These are phyloP conservation scores for Coregonus ussuriensis DNA, from an alignment of 2,797 vertebrate species.

Conservation along the genomic window DNA sequence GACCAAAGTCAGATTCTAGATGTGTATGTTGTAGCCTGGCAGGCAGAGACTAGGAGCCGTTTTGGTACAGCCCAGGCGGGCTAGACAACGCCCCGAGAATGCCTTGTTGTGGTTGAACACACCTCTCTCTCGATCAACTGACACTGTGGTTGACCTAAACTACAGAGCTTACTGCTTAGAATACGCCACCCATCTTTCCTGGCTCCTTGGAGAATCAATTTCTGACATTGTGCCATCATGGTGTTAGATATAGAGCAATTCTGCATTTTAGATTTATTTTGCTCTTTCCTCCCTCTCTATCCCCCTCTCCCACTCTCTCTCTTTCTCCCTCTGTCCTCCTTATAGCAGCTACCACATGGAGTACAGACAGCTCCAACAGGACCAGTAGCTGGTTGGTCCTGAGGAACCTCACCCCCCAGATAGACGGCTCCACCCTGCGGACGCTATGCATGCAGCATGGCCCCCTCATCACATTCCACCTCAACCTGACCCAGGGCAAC, in stretches of 20 bases:
- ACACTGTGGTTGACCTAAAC: not conserved
- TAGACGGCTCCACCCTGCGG: conserved; percentile 94
- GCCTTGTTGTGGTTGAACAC: not conserved
- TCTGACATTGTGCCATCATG: not conserved
- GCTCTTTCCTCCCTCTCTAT: not conserved
- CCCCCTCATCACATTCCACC: conserved; percentile 97
- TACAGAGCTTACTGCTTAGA: not conserved
- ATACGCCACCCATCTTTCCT: not conserved
- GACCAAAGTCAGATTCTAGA: no score
- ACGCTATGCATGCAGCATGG: conserved; percentile 97
- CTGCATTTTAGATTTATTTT: no score
- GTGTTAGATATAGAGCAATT: not conserved
- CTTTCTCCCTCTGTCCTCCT: not conserved
- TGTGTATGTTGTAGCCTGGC: not conserved
- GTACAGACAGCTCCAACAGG: conserved; percentile 93
- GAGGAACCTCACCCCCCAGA: conserved; percentile 98
- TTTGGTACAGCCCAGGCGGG: not conserved
- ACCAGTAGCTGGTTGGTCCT: conserved; percentile 98
- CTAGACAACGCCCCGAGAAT: not conserved
- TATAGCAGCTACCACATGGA: conserved; percentile 91
- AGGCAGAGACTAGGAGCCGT: not conserved
- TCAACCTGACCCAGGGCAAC: conserved; percentile 97
- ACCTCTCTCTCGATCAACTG: not conserved
- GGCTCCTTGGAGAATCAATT: not conserved
- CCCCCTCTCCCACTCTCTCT: no score